Conservation (phyloP, 2,888 invertebrate species). For the Sclerodermus sp. region DNA sequence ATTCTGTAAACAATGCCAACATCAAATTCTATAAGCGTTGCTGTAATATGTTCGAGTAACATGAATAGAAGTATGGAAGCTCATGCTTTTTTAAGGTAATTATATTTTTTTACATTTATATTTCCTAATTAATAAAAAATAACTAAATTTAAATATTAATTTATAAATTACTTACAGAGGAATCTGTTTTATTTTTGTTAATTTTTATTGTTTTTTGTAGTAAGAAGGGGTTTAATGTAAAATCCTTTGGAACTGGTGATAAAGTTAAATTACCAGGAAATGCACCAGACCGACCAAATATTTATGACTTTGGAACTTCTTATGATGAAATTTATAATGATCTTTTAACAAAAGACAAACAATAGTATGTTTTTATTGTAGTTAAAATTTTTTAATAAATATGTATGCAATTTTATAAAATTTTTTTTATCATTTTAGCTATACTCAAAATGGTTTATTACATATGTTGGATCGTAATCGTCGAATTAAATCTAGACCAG, state of each 20-base stretch:
- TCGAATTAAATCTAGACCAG: constrained; percentile 90
- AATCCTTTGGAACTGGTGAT: constrained; percentile 92
- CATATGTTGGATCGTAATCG: constrained; percentile 98
- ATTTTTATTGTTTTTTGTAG: too few species aligned
- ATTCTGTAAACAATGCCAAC: constrained; percentile 50
- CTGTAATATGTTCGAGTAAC: constrained; percentile 98
- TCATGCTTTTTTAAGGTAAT: constrained; percentile 84
- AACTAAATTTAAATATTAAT: neutral
- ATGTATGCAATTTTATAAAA: constrained; percentile 1
- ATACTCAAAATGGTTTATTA: constrained; percentile 96
- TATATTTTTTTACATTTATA: neutral
- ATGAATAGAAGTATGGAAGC: constrained; percentile 99
- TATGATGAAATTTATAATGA: constrained; percentile 97
- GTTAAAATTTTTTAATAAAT: neutral
- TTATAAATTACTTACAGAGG: neutral
- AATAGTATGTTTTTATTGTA: constrained; percentile 66
- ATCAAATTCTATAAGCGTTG: constrained; percentile 68
- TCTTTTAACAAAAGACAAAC: constrained; percentile 84
- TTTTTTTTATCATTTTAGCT: constrained; percentile 59
- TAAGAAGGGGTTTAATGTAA: constrained; percentile 95
- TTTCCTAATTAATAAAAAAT: neutral
- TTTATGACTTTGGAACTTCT: constrained; percentile 94
- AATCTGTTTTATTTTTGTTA: constrained; percentile 20
- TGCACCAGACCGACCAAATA: constrained; percentile 90
- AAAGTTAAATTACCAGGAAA: constrained; percentile 97